Percentiles rank a stretch among this genome's conserved stretches.
phyloP scores from a whole-genome alignment of 2,113 vertebrate genomes.

The Jaculus jaculus region DNA sequence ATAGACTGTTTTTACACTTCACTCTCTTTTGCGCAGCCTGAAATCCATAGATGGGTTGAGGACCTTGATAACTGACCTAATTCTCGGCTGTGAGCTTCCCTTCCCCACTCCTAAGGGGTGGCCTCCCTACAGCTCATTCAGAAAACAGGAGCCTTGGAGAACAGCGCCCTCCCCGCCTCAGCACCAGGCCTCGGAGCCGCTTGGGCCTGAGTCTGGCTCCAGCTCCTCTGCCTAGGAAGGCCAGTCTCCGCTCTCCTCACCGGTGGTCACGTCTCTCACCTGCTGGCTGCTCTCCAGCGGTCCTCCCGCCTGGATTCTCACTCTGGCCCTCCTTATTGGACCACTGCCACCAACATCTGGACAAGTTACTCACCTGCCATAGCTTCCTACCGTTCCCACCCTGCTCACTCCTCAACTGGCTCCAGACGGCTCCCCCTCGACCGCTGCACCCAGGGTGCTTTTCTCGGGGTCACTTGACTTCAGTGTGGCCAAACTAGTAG shows the following conservation, averaged over 20 bases:
- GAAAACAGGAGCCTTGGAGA: not conserved
- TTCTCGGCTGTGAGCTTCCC: not conserved
- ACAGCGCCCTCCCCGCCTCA: fast-evolving
- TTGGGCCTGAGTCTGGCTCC: not conserved
- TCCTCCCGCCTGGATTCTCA: not conserved
- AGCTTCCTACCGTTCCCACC: not conserved
- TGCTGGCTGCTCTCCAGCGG: not conserved
- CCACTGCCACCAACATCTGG: fast-evolving
- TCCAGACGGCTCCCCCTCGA: not conserved
- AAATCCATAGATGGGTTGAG: not conserved
- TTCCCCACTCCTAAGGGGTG: not conserved
- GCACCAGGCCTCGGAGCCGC: not conserved
- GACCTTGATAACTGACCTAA: not conserved
- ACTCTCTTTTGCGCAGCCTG: not conserved
- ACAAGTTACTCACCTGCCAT: not conserved
- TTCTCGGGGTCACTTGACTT: not conserved
- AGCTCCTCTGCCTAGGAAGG: not conserved
- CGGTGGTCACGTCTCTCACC: too few relatives aligned
- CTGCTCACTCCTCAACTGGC: too few relatives aligned
- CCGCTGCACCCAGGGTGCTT: not conserved
- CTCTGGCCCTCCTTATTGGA: not conserved
- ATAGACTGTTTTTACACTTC: not conserved
- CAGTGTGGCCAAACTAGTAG: not conserved
- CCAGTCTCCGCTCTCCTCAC: not conserved
- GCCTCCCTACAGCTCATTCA: not conserved